Conservation (phyloP, 2,888 invertebrate genomes). For the Campopleginae sp. region DNA sequence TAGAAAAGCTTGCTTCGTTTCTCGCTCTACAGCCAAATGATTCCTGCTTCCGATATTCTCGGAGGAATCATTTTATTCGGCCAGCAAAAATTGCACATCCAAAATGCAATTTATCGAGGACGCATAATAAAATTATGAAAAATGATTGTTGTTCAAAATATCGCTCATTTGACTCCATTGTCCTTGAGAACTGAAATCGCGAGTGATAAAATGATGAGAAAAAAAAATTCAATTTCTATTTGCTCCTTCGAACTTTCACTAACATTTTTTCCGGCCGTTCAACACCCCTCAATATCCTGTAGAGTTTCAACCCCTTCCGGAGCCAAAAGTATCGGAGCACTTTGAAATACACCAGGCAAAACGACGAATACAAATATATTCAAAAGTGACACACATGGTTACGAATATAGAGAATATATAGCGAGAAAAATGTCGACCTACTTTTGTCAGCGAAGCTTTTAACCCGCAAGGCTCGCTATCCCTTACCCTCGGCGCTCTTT, state of each 20-base stretch:
- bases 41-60: slow-evolving; percentile 17
- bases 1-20: slow-evolving; percentile 24
- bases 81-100: not conserved
- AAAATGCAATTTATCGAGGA: not conserved
- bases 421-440: slow-evolving; percentile 60
- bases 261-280: slow-evolving; percentile 16
- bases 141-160: not conserved
- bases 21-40: slow-evolving; percentile 5
- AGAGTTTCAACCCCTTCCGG: slow-evolving; percentile 22
- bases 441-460: slow-evolving; percentile 57
- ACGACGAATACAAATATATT: slow-evolving; percentile 23
- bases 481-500: not conserved
- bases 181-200: not conserved
- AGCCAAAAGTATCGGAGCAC: slow-evolving; percentile 24
- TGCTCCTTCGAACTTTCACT: slow-evolving; percentile 7
- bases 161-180: not conserved
- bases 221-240: not conserved
- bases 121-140: not conserved
- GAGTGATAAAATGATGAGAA: not conserved
- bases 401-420: slow-evolving; percentile 33
- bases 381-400: not conserved
- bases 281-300: slow-evolving; percentile 20
- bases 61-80: slow-evolving; percentile 18
- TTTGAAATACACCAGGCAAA: slow-evolving; percentile 41
- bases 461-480: slow-evolving; percentile 20